Base-by-base conservation (phyloP, 2,797 vertebrate species). In the Chanos chanos region DNA sequence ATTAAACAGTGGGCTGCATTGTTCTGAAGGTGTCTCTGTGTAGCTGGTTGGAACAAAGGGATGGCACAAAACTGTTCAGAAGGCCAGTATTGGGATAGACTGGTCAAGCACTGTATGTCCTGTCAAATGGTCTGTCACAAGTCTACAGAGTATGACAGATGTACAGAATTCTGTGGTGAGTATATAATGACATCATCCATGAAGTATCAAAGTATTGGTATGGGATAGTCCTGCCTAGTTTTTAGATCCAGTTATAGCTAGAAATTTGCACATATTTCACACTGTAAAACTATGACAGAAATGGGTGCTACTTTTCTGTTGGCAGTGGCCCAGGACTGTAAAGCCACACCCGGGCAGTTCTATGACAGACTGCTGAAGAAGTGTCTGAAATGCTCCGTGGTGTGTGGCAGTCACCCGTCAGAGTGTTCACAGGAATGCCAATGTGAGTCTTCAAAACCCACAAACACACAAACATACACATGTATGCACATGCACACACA, bases 321-420 rank as follows among this genome's bases (percentile, higher is more conserved):
- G 12, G 18, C 57, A 89, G 86, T 50, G 25, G 62, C 64, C 21
- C 70, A 52, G 1, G 5, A 12, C 0, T 89, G 87, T 27, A 72
- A 53, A 13, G 39, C 15, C 0, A 49, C 5, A 27, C 27, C 64
- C 0, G 85, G 81, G 1, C 78, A 85, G 60, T 85, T 78, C 77
- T 88, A 81, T 1, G 87, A 89, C 12, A 1, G 1, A 3, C 78
- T 89, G 64, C 71, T 89, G 68, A 86, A 76, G 71, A 77, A 22
- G n/a, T 89, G 87, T 19, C 1, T 85, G 18, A 44, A 2, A 9
- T 89, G 87, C 18, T 27, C 61, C 0, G 63, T 72, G 0, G 44
- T 83, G 19, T 89, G 86, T 30, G 79, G 82, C 4, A 49, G 47
- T 55, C 86, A 85, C 61, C 75, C 81, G 0, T 33, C 54, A 1